These are phyloP conservation scores for Echinops telfairi DNA, from an alignment of 2,113 vertebrate genomes.

Conservation along the genomic window DNA sequence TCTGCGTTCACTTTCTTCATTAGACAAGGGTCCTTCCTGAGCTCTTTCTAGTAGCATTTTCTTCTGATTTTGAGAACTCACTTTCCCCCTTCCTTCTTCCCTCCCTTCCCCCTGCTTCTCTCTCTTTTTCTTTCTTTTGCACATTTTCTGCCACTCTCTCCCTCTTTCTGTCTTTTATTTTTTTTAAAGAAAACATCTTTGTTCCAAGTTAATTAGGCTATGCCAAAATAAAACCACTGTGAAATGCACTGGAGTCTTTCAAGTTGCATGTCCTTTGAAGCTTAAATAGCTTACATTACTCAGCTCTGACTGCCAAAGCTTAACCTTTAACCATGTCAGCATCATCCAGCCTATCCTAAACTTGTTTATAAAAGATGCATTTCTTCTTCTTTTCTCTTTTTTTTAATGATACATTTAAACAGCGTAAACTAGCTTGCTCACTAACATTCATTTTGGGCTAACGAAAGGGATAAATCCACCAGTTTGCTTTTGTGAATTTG, in stretches of 20 bases:
- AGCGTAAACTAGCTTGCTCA: background rate
- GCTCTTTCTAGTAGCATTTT: background rate
- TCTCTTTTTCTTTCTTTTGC: too few relatives aligned
- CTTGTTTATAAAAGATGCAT: slow-evolving; percentile 23
- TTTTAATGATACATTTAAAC: too few relatives aligned
- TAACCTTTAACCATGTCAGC: background rate
- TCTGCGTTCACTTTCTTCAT: background rate
- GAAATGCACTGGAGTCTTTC: background rate
- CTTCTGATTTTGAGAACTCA: background rate
- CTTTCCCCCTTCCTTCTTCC: background rate
- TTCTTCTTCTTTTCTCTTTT: background rate
- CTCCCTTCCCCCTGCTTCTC: background rate
- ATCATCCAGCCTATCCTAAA: slow-evolving; percentile 7
- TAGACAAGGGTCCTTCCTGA: background rate
- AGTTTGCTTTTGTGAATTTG: background rate
- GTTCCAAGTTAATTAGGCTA: slow-evolving; percentile 13
- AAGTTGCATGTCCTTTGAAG: slow-evolving; percentile 39
- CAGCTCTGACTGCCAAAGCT: slow-evolving; percentile 38
- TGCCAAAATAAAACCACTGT: slow-evolving; percentile 39
- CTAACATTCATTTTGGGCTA: background rate
- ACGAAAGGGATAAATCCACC: slow-evolving; percentile 39
- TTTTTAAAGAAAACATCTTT: slow-evolving; percentile 37
- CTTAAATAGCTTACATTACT: background rate
- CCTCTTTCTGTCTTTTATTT: background rate
- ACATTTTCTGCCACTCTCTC: too few relatives aligned